Evolutionary conservation across 2,113 vertebrate species (phyloP), one percentile per base, ranked within the genome.

Genomic region (Parotia lawesii): DNA sequence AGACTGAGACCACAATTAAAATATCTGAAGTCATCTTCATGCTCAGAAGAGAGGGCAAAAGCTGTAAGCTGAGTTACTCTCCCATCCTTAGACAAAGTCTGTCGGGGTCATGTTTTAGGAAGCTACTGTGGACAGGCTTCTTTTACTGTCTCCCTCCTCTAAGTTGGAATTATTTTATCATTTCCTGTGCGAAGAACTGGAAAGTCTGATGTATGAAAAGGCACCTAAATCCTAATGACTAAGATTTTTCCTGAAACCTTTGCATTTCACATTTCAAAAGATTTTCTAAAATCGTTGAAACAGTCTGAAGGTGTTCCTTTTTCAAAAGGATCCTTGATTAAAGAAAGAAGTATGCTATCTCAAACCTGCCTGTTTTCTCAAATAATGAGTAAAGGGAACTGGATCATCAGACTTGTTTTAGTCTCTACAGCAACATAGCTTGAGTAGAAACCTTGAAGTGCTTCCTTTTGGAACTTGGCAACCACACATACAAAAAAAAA

Each of bases 231-330:
- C 42, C 21, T 89, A 82, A 92, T 38, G 79, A 85, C 35, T 58
- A 57, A 73, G 45, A 61, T 51, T 90, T 74, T 79, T 85, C 60
- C 64, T 77, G 67, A 93, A 77, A 86, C 91, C 33, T 91, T 82
- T 94, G 54, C 82, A 86, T 94, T 94, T 91, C 42, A 44, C 25
- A 77, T 93, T 87, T 93, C 54, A 90, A 79, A 93, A 73, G 22
- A 20, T 69, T 72, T 85, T 61, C n/a, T 1, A 1, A 14, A 64
- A 62, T 61, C 54, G 65, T 82, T 45, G 23, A 61, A 56, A 47
- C 2, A 4, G 18, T 70, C 58, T 44, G 35, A 73, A 79, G 5
- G 5, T 78, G 33, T 70, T 87, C 29, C 21, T 71, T 76, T 94
- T 95, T 61, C 15, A 88, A 75, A 87, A 70, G 31, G 24, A 77